Conservation (phyloP, 2,113 vertebrate species). For the Caloenas nicobarica region DNA sequence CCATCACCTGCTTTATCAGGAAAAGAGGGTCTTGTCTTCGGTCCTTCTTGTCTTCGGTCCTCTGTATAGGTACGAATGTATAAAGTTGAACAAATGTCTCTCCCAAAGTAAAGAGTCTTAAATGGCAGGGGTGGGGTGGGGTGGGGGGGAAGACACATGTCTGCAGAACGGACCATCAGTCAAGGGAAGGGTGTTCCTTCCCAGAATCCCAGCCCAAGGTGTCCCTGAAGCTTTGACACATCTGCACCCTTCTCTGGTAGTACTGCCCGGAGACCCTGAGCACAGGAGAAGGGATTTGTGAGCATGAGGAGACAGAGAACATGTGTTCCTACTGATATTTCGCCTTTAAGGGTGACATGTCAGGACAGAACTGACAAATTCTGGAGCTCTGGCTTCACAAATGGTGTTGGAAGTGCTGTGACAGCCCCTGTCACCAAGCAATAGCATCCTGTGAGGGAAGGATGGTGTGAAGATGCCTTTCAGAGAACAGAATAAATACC, state of each 20-base stretch:
- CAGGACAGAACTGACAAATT: not conserved
- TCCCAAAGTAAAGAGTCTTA: not conserved
- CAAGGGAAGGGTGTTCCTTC: not conserved
- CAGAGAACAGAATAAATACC: not conserved
- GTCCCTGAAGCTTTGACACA: not conserved
- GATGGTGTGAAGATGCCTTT: not conserved
- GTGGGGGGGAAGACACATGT: not conserved
- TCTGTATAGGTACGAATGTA: not conserved
- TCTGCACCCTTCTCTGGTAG: not conserved
- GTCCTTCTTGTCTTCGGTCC: not conserved
- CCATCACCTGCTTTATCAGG: not conserved
- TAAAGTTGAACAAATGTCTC: not conserved
- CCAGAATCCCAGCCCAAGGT: not conserved
- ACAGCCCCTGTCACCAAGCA: not conserved
- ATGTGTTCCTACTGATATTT: not conserved
- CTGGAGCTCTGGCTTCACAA: not conserved
- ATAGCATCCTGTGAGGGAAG: not conserved
- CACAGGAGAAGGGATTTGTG: not conserved
- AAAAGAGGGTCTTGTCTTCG: not conserved
- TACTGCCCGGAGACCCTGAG: not conserved
- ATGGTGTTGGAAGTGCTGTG: not conserved
- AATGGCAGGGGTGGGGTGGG: too few species aligned
- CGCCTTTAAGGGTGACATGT: not conserved
- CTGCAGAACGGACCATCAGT: not conserved
- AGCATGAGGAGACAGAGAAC: rapidly evolving